phyloP scores from a whole-genome alignment of 2,888 invertebrate species.

The Harpalus rufipes region DNA sequence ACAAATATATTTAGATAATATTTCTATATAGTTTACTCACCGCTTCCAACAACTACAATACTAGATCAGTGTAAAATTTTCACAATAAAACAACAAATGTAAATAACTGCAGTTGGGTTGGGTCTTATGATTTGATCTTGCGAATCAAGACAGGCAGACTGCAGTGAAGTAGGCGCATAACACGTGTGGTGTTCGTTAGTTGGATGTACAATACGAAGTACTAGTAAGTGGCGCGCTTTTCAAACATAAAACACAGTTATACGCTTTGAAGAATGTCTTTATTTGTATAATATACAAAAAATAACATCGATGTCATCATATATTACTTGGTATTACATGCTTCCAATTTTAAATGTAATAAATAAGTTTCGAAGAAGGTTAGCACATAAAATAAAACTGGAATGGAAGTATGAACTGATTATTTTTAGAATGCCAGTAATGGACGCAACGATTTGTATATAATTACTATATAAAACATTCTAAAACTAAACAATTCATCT shows the following conservation, averaged over 20 bases:
- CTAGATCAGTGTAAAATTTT: slow-evolving; percentile 50
- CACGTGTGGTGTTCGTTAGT: slow-evolving; percentile 57
- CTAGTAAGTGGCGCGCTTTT: neutral
- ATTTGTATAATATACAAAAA: slow-evolving; percentile 52
- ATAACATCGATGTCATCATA: slow-evolving; percentile 37
- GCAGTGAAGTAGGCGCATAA: slow-evolving; percentile 52
- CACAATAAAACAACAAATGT: slow-evolving; percentile 65
- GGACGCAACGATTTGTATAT: slow-evolving; percentile 31
- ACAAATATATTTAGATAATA: slow-evolving; percentile 33
- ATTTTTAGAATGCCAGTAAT: slow-evolving; percentile 50
- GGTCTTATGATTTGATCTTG: slow-evolving; percentile 65
- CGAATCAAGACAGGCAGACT: slow-evolving; percentile 57
- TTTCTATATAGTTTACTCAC: slow-evolving; percentile 53
- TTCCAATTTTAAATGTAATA: slow-evolving; percentile 44
- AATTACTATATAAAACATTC: slow-evolving; percentile 59
- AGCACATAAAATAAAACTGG: slow-evolving; percentile 18
- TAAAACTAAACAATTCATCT: slow-evolving; percentile 56
- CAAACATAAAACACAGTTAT: neutral
- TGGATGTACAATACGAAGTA: neutral
- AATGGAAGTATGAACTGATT: slow-evolving; percentile 20
- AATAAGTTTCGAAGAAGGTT: slow-evolving; percentile 24
- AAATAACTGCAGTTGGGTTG: slow-evolving; percentile 65
- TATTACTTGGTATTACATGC: neutral
- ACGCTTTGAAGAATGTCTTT: slow-evolving; percentile 23
- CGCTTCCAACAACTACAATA: slow-evolving; percentile 49